Conservation (phyloP, 2,888 invertebrate genomes). For the Atherix ibis region DNA sequence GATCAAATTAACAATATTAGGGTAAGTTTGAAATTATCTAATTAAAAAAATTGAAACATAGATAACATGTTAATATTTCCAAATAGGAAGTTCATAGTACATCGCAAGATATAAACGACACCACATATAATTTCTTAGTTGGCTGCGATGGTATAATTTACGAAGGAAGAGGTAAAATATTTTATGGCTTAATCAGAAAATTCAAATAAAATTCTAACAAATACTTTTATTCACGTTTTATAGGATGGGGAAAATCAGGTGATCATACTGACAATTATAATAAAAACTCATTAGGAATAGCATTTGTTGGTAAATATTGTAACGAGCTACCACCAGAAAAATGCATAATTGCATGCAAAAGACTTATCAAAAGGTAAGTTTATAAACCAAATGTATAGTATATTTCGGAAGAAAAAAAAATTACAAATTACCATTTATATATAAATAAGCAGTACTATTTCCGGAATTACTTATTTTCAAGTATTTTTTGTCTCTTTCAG, state of each 20-base stretch:
- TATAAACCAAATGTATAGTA: not conserved
- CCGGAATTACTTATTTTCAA: too few species aligned
- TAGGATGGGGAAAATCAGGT: slow-evolving; percentile 37
- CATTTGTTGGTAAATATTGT: slow-evolving; percentile 38
- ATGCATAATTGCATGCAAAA: slow-evolving; percentile 32
- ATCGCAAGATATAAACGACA: slow-evolving; percentile 23
- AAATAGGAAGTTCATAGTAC: too few species aligned
- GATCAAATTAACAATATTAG: too few species aligned
- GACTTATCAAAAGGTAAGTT: slow-evolving; percentile 25
- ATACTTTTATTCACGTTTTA: too few species aligned
- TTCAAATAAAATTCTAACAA: too few species aligned
- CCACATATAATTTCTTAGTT: slow-evolving; percentile 39
- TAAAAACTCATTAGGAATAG: slow-evolving; percentile 34
- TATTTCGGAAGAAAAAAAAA: not conserved
- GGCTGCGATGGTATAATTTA: slow-evolving; percentile 41
- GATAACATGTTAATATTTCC: too few species aligned
- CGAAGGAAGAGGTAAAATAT: slow-evolving; percentile 35
- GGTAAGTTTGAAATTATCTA: too few species aligned
- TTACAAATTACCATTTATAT: too few species aligned
- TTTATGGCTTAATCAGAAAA: too few species aligned
- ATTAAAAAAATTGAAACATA: too few species aligned
- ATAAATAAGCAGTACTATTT: too few species aligned
- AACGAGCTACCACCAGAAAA: slow-evolving; percentile 29
- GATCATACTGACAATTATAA: slow-evolving; percentile 40
- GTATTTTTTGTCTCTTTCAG: slow-evolving; percentile 16